These are phyloP conservation scores for Andrena dorsata DNA, from an alignment of 2,888 invertebrate species.

Conservation along the genomic window DNA sequence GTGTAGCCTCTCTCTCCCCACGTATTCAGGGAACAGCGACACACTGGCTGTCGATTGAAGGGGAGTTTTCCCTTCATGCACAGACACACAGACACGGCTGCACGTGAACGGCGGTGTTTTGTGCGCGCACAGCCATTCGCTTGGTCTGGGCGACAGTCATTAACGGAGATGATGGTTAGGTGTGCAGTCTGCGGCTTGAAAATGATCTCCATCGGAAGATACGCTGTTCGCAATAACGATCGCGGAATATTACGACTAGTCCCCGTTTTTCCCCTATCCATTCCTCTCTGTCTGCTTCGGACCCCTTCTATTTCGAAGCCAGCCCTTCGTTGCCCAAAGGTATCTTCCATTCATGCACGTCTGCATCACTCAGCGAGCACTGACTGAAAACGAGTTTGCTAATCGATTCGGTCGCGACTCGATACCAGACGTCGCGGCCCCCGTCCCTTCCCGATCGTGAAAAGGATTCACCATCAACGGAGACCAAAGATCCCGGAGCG, in stretches of 20 bases:
- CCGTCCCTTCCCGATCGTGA: conserved; percentile 9
- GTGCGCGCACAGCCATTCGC: conserved; percentile 29
- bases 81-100: neutral
- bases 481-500: neutral
- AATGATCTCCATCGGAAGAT: conserved; percentile 75
- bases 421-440: conserved; percentile 34
- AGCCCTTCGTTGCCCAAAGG: conserved; percentile 36
- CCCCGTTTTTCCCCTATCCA: conserved; percentile 7
- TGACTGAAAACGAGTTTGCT: conserved; percentile 62
- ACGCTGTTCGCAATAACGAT: conserved; percentile 72
- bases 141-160: conserved; percentile 75
- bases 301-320: conserved; percentile 15
- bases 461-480: conserved; percentile 11
- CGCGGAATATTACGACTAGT: conserved; percentile 67
- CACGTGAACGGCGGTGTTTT: conserved; percentile 37
- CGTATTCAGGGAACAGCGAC: conserved; percentile 12
- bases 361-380: conserved; percentile 25
- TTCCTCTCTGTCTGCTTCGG: neutral
- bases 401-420: conserved; percentile 74
- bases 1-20: neutral
- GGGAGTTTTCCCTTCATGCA: conserved; percentile 45
- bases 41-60: conserved; percentile 54
- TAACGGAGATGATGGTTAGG: conserved; percentile 78
- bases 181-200: conserved; percentile 70
- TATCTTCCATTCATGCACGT: conserved; percentile 21